These are phyloP conservation scores for Criorhina ranunculi DNA, from an alignment of 2,888 invertebrate species.

Conservation along the genomic window DNA sequence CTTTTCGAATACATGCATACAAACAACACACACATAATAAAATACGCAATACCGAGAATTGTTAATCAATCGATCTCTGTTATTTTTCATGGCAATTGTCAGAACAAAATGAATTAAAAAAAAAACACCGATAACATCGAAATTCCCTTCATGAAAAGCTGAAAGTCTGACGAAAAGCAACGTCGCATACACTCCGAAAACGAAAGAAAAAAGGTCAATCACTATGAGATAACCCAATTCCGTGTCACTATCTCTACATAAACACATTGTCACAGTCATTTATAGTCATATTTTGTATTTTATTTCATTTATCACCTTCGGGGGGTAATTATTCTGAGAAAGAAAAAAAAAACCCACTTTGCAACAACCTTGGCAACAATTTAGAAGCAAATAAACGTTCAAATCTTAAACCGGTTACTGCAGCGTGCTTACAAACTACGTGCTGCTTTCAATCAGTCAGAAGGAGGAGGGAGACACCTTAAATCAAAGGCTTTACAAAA, in stretches of 20 bases:
- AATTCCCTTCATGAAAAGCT: not conserved
- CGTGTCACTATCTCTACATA: slow-evolving; percentile 21
- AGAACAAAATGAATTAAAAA: slow-evolving; percentile 8
- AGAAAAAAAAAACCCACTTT: not conserved
- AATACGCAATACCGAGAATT: slow-evolving; percentile 1
- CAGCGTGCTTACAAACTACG: not conserved
- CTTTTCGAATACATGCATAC: too few relatives aligned
- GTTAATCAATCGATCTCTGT: slow-evolving; percentile 23
- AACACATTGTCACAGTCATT: slow-evolving; percentile 11
- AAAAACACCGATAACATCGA: slow-evolving; percentile 26
- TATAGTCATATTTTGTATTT: slow-evolving; percentile 8
- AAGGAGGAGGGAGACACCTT: slow-evolving; percentile 4
- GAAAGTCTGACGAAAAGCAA: not conserved
- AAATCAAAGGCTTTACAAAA: slow-evolving; percentile 68
- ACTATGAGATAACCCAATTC: slow-evolving; percentile 66
- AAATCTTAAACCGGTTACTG: slow-evolving; percentile 20
- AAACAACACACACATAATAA: not conserved
- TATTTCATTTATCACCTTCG: slow-evolving; percentile 55
- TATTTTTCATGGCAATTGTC: slow-evolving; percentile 16
- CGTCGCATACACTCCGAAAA: not conserved
- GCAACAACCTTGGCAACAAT: slow-evolving; percentile 54
- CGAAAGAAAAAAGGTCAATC: slow-evolving; percentile 71
- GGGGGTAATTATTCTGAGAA: slow-evolving; percentile 19
- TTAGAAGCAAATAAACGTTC: slow-evolving; percentile 10
- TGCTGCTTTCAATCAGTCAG: not conserved